Conservation (phyloP, 2,888 invertebrate genomes). For the Scotopteryx bipunctaria region DNA sequence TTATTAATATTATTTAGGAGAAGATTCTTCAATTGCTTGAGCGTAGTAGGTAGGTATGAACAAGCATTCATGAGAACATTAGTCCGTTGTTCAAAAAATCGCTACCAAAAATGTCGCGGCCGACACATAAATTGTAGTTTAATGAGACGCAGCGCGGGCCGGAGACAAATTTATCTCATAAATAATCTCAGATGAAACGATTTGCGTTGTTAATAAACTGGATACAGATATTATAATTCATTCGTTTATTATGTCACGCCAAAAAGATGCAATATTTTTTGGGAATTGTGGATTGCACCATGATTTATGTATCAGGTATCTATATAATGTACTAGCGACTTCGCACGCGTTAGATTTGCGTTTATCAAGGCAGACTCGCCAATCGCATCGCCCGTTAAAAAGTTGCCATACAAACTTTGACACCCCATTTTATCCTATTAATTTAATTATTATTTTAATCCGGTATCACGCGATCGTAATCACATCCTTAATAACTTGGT, state of each 20-base stretch:
- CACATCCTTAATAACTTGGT: neutral
- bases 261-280: conserved; percentile 20
- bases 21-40: no score
- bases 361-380: no score
- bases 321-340: neutral
- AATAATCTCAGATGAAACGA: conserved; percentile 74
- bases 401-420: no score
- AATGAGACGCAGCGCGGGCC: conserved; percentile 70
- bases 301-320: conserved; percentile 5
- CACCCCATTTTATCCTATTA: no score
- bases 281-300: neutral
- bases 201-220: conserved; percentile 73
- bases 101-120: conserved; percentile 16
- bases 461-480: no score
- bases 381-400: no score
- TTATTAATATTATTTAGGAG: no score
- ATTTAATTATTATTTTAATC: no score
- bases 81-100: no score
- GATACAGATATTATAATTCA: conserved; percentile 74
- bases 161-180: conserved; percentile 79
- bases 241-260: conserved; percentile 67
- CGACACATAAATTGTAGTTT: conserved; percentile 35
- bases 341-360: no score
- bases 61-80: no score
- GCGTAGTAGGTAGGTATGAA: no score